These are phyloP conservation scores for Rotaria macrura DNA, from an alignment of 2,888 invertebrate genomes.

Conservation along the genomic window DNA sequence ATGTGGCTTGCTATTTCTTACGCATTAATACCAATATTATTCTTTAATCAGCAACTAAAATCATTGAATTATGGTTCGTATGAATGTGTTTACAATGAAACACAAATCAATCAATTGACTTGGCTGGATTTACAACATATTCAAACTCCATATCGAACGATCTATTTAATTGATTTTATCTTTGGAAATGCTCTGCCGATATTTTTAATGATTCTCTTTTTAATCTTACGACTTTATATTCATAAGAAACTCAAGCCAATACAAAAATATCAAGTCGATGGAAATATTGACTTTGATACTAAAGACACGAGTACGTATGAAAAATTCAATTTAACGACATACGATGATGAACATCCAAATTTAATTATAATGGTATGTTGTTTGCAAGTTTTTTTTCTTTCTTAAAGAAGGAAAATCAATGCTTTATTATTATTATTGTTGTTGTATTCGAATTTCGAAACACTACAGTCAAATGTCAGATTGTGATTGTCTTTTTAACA, in stretches of 20 bases:
- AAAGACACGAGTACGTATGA: background rate
- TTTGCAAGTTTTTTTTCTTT: background rate
- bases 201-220: conserved; percentile 20
- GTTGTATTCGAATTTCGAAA: no score
- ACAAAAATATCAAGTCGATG: background rate
- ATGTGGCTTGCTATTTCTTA: conserved; percentile 31
- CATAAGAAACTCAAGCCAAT: background rate
- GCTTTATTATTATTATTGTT: no score
- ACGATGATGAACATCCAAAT: background rate
- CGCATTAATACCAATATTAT: conserved; percentile 29
- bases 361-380: background rate
- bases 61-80: conserved; percentile 28
- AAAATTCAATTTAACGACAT: background rate
- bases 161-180: conserved; percentile 28
- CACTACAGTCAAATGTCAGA: no score
- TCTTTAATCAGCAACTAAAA: conserved; percentile 25
- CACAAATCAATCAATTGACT: background rate
- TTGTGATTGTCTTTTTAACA: no score
- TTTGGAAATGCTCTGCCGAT: conserved; percentile 28
- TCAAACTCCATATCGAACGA: background rate
- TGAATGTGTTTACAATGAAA: conserved; percentile 19
- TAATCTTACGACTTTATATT: background rate
- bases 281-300: background rate
- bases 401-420: no score
- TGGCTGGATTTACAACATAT: background rate